Evolutionary conservation across 2,797 vertebrate genomes (phyloP).

Genomic region (Dromococcyx pavoninus): DNA sequence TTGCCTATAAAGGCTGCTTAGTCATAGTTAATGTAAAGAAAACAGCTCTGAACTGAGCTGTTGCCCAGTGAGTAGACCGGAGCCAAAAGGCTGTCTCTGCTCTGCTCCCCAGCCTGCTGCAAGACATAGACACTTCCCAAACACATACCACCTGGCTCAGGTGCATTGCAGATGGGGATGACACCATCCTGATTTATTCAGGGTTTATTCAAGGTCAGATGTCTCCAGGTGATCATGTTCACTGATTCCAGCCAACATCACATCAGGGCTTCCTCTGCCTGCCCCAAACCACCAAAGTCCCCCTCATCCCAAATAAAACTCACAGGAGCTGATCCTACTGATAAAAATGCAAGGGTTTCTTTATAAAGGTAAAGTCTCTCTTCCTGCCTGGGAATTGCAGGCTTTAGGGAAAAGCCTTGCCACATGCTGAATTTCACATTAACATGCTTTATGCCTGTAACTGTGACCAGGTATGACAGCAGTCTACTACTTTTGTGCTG

Average conservation of each 20-base stretch:
- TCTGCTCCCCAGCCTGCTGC: not conserved
- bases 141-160: not conserved
- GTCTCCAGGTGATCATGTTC: not conserved
- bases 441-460: not conserved
- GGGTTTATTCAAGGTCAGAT: not conserved
- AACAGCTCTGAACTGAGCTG: not conserved
- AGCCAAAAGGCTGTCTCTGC: not conserved
- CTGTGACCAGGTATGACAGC: not conserved
- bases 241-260: not conserved
- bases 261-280: not conserved
- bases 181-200: not conserved
- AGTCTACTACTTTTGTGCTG: not conserved
- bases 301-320: not conserved
- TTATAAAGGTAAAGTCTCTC: not conserved
- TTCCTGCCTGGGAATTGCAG: slow-evolving; percentile 3
- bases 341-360: not conserved
- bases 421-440: not conserved
- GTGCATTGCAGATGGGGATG: not conserved
- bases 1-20: not conserved
- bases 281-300: not conserved
- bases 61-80: not conserved
- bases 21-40: not conserved
- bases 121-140: not conserved
- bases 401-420: slow-evolving; percentile 19
- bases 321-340: not conserved